Conservation (phyloP, 2,888 invertebrate genomes). For the Cremastobaeus sp. region DNA sequence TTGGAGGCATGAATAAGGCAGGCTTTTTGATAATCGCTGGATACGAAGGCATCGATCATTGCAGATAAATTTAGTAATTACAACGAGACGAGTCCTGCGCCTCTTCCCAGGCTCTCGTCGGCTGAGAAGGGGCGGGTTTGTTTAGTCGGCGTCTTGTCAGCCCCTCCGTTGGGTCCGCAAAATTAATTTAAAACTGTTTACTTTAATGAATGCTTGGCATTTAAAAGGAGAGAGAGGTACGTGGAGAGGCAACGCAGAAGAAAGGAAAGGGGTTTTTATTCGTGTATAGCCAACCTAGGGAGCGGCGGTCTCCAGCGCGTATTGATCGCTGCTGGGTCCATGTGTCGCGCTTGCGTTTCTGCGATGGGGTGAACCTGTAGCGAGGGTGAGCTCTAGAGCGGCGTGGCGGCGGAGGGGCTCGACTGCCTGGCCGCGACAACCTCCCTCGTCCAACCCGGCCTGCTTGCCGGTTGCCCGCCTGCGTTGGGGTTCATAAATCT, state of each 20-base stretch:
- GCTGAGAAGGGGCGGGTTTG: constrained; percentile 7
- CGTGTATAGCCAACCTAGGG: constrained; percentile 56
- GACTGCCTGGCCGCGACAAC: constrained; percentile 44
- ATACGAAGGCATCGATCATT: too few relatives aligned
- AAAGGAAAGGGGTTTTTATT: constrained; percentile 60
- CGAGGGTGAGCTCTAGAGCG: constrained; percentile 64
- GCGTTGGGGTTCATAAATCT: constrained; percentile 74
- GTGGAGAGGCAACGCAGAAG: constrained; percentile 20
- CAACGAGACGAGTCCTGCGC: too few relatives aligned
- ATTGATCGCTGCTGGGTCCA: constrained; percentile 77
- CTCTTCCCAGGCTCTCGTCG: too few relatives aligned
- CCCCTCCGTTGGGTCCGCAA: too few relatives aligned
- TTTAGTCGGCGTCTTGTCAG: not conserved
- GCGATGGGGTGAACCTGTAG: constrained; percentile 66
- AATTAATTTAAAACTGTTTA: constrained; percentile 49
- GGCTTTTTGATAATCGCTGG: too few relatives aligned
- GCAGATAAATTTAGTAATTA: too few relatives aligned
- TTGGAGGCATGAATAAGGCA: too few relatives aligned
- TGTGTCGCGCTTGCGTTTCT: constrained; percentile 75
- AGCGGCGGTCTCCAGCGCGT: constrained; percentile 68
- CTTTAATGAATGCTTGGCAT: constrained; percentile 49
- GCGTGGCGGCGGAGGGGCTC: constrained; percentile 9
- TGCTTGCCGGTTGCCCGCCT: constrained; percentile 57
- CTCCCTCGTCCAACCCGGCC: constrained; percentile 36
- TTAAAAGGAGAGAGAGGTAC: constrained; percentile 35